These are phyloP conservation scores for Oriolus oriolus DNA, from an alignment of 2,113 vertebrate species.

Conservation along the genomic window DNA sequence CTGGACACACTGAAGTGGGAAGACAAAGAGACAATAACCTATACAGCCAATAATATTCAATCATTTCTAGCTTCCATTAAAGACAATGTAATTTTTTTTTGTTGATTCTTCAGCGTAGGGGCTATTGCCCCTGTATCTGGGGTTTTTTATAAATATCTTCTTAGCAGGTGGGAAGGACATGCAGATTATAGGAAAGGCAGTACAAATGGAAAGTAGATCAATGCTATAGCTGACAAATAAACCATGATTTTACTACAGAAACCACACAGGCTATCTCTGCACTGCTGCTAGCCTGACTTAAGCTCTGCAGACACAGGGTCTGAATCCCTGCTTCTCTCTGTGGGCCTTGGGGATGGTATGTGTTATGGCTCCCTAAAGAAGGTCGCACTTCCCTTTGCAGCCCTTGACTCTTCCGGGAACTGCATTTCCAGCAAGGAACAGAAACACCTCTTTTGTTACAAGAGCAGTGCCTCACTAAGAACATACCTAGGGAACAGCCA, in stretches of 20 bases:
- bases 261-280: neutral
- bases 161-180: neutral
- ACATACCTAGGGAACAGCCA: neutral
- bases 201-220: neutral
- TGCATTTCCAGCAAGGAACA: neutral
- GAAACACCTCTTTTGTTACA: neutral
- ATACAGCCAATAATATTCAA: neutral
- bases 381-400: neutral
- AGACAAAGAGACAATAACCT: neutral
- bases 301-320: neutral
- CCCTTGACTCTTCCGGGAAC: neutral
- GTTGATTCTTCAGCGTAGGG: neutral
- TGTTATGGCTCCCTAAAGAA: neutral
- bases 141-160: neutral
- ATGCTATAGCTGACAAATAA: neutral
- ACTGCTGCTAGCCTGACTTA: neutral
- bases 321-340: neutral
- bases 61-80: neutral
- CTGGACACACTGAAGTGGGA: neutral
- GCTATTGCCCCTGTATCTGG: neutral
- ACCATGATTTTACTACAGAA: neutral
- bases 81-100: neutral
- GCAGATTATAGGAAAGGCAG: neutral
- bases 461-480: neutral
- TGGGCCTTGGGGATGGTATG: neutral